Base-by-base conservation (phyloP, 2,797 vertebrate species). In the Spinus olivaceus region DNA sequence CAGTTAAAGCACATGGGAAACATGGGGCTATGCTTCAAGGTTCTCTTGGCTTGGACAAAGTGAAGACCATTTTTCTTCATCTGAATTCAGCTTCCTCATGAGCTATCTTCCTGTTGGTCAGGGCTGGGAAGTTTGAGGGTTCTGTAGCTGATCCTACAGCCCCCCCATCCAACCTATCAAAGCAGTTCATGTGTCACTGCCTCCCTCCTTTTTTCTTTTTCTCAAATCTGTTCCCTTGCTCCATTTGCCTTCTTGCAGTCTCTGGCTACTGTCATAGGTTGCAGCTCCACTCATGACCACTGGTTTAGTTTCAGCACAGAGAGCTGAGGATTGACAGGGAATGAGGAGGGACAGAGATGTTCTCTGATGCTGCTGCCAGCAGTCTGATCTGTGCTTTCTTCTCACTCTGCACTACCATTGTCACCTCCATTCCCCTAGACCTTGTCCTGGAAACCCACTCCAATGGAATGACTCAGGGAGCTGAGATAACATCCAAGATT, bases 21-120 rank as follows among this genome's bases (percentile, higher is more conserved):
- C 0, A 0, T 14, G 11, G 65, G 16, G 23, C 6, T 7, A 2
- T 64, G 6, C 25, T 67, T 63, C 33, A 66, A 41, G 12, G 9
- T 60, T 30, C 16, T 71, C 41, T 49, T 84, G 25, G 13, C 12
- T 51, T 59, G 32, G 16, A 39, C 22, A 47, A 83, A 49, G 10
- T 3, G 8, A 88, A 49, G 23, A 61, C 3, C 8, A 37, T 32
- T 88, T 72, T 14, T 44, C 46, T 60, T 88, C 59, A 69, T n/a
- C 8, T 59, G 53, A 87, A 64, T 71, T 87, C 44, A 56, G 28
- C 12, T 14, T 23, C 8, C 8, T 10, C 22, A 49, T 46, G 33
- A 80, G 33, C 20, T 33, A 23, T 71, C 13, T 8, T 70, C 10
- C 22, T 65, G 19, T 6, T 80, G 21, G 4, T 32, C 12, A 2